A percentile compares a stretch with the other conserved stretches of the same genome.
These are phyloP conservation scores for Leptopilina myrica DNA, from an alignment of 2,888 invertebrate species.

Conservation along the genomic window DNA sequence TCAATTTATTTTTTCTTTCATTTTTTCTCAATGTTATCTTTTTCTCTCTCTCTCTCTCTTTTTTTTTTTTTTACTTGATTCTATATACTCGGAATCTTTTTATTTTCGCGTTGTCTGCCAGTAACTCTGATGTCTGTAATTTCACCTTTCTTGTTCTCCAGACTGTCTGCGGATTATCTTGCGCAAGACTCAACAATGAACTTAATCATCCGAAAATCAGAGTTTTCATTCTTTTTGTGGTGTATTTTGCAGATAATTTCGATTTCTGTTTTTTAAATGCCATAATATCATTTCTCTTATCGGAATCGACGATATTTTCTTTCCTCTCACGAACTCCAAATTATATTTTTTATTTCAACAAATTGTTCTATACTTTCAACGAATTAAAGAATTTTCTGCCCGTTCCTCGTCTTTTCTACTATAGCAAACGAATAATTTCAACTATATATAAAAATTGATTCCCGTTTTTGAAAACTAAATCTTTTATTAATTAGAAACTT, in stretches of 20 bases:
- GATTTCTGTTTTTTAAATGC: not conserved
- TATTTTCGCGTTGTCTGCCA: conserved; percentile 1
- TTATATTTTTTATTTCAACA: too few species aligned
- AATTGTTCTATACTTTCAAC: too few species aligned
- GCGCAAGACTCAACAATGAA: not conserved
- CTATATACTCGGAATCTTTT: not conserved
- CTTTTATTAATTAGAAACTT: too few species aligned
- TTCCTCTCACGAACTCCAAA: not conserved
- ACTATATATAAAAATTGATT: too few species aligned
- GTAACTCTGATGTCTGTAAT: not conserved
- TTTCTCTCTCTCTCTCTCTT: too few species aligned
- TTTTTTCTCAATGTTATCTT: too few species aligned
- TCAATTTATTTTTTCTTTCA: not conserved
- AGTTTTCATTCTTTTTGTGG: not conserved
- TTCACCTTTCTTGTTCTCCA: conserved; percentile 1
- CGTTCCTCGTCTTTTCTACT: too few species aligned
- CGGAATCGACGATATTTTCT: not conserved
- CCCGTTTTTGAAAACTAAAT: too few species aligned
- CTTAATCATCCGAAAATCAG: conserved; percentile 8
- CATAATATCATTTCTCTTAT: not conserved
- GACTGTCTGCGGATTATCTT: not conserved
- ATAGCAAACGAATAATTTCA: too few species aligned
- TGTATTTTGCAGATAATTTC: not conserved
- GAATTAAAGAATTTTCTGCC: too few species aligned
- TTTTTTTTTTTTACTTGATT: not conserved